Percentiles rank a stretch among this genome's conserved stretches.
These are phyloP conservation scores for Charadrius vociferus DNA, from an alignment of 2,113 vertebrate genomes.

Conservation along the genomic window DNA sequence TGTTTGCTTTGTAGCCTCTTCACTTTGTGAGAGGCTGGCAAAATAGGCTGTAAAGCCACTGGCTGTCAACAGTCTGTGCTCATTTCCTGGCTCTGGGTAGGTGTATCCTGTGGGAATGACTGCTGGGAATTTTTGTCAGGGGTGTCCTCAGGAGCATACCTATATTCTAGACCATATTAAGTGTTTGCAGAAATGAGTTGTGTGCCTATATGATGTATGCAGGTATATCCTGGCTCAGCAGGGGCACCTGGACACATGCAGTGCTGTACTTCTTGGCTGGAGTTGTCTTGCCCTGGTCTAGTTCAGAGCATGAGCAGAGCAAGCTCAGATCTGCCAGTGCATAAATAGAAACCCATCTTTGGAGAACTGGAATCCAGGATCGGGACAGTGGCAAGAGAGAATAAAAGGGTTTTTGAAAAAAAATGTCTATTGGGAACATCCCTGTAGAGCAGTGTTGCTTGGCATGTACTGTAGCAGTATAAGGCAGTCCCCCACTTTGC, in stretches of 20 bases:
- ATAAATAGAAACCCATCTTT: neutral
- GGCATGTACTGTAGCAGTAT: neutral
- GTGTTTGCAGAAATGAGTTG: neutral
- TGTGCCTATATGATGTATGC: neutral
- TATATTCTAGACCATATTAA: neutral
- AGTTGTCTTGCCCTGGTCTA: neutral
- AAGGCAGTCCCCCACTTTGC: neutral
- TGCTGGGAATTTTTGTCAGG: neutral
- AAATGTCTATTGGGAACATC: neutral
- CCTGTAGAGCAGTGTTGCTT: neutral
- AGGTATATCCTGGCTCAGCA: neutral
- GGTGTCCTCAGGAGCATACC: neutral
- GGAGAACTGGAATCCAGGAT: neutral
- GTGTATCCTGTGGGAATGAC: neutral
- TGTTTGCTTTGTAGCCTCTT: neutral
- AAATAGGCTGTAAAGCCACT: neutral
- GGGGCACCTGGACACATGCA: neutral
- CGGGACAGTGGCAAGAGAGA: neutral
- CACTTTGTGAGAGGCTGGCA: neutral
- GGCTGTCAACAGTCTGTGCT: neutral
- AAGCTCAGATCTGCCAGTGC: neutral
- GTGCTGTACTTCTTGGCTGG: neutral
- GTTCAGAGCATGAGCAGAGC: neutral
- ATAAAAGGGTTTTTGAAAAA: neutral
- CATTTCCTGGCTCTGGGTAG: neutral